A percentile compares a stretch with the other conserved stretches of the same genome.
These are phyloP conservation scores for Actinia tenebrosa DNA, from an alignment of 64 coral and sea anemone genomes.

Conservation along the genomic window DNA sequence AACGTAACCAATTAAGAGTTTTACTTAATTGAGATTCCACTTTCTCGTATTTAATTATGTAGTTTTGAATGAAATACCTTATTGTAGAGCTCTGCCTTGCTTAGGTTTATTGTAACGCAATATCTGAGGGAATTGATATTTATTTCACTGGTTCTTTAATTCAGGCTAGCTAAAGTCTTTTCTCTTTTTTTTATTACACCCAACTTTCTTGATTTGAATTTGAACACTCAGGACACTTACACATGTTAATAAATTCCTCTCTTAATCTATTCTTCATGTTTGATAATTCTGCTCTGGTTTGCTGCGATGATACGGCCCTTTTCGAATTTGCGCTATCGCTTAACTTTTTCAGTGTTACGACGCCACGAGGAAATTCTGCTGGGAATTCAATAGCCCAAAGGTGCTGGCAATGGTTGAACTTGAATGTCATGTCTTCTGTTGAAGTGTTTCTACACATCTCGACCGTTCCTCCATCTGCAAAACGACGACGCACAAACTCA, in stretches of 20 bases:
- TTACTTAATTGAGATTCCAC: too few relatives aligned
- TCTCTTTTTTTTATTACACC: background rate
- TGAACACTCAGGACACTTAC: background rate
- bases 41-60: too few relatives aligned
- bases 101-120: too few relatives aligned
- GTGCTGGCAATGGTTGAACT: background rate
- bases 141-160: too few relatives aligned
- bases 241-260: background rate
- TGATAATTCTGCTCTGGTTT: background rate
- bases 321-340: background rate
- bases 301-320: background rate
- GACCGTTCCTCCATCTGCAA: background rate
- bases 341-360: background rate
- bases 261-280: background rate
- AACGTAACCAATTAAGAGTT: too few relatives aligned
- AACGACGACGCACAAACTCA: background rate
- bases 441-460: background rate
- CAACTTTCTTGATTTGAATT: background rate
- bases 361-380: background rate
- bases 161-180: too few relatives aligned
- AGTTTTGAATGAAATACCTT: too few relatives aligned
- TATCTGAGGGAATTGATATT: too few relatives aligned
- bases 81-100: too few relatives aligned
- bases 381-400: background rate
- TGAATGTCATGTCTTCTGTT: background rate